Base-by-base conservation (phyloP, 2,113 vertebrate species). In the Dendropsophus ebraccatus region DNA sequence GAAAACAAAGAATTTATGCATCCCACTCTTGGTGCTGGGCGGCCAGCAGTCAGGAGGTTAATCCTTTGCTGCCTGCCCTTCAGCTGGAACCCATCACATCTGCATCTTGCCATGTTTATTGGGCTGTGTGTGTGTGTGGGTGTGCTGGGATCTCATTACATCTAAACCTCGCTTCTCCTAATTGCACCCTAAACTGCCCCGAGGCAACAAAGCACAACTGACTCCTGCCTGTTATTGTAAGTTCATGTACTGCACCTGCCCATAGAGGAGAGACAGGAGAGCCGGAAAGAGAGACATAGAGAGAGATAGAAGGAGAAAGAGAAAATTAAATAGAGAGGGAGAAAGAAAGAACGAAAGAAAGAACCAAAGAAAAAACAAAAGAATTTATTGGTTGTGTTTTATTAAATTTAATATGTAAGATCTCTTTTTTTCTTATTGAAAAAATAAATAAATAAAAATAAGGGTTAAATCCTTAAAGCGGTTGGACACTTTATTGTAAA, bases 61-160 rank as follows among this genome's bases (percentile, higher is more conserved):
- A 76, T 52, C 47, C 49, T 8, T 50, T 75, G 73, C 47, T 76
- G 45, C 74, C 74, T 54, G 5, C 73, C 47, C 74, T 14, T 76
- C 74, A 76, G 74, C 74, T 52, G 74, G 47, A 49, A 76, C 45
- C 41, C 47, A 50, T 76, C 73, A 76, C 45, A 49, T 54, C 30
- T 76, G 12, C 47, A 76, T 54, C 74, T 32, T 54, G 74, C 74
- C 74, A 76, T 76, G 74, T 76, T 52, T 76, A 76, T 76, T 76
- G 74, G 74, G 50, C 13, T 52, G 74, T 50, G 5, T 54, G 73
- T 76, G n/a, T n/a, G 74, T 52, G 47, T 28, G 74, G 74, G 74
- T 76, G 47, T 50, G 47, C 45, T 30, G 74, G 47, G 74, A 76
- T 76, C 74, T 52, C 74, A 28, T 76, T 76, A 76, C 74, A 52